Evolutionary conservation across 2,113 vertebrate species (phyloP).

Genomic region (Pogona vitticeps): DNA sequence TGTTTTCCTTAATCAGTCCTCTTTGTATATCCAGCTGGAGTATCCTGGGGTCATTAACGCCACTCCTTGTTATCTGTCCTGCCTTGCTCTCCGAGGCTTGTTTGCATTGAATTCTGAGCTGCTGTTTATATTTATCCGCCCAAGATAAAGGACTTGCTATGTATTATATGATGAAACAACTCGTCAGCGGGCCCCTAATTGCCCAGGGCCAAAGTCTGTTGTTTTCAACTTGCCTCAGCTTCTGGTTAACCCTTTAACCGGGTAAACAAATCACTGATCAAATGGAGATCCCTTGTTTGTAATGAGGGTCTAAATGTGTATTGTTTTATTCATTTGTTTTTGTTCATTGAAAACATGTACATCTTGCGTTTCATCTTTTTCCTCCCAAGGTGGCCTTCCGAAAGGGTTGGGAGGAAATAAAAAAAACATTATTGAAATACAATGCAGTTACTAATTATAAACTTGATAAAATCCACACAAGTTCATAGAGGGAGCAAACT

Average conservation of each 20-base stretch:
- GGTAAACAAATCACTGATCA: not conserved
- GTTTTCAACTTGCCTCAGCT: not conserved
- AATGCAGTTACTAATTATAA: not conserved
- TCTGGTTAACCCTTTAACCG: not conserved
- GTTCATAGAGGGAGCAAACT: not conserved
- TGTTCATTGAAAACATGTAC: not conserved
- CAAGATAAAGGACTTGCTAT: not conserved
- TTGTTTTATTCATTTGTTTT: not conserved
- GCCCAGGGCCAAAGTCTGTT: not conserved
- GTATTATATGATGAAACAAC: not conserved
- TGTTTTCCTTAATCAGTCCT: not conserved
- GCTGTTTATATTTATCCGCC: not conserved
- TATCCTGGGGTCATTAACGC: not conserved
- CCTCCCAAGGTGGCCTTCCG: not conserved
- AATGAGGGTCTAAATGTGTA: not conserved
- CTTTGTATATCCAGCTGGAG: not conserved
- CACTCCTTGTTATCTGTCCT: not conserved
- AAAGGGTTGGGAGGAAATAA: not conserved
- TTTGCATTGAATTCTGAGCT: not conserved
- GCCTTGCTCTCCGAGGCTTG: not conserved
- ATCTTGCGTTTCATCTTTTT: not conserved
- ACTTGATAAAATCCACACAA: not conserved
- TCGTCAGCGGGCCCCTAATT: not conserved
- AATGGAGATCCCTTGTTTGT: not conserved
- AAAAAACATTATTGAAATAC: not conserved